phyloP scores from a whole-genome alignment of 1,140 invertebrate genomes.

The Drosophila ironensis region DNA sequence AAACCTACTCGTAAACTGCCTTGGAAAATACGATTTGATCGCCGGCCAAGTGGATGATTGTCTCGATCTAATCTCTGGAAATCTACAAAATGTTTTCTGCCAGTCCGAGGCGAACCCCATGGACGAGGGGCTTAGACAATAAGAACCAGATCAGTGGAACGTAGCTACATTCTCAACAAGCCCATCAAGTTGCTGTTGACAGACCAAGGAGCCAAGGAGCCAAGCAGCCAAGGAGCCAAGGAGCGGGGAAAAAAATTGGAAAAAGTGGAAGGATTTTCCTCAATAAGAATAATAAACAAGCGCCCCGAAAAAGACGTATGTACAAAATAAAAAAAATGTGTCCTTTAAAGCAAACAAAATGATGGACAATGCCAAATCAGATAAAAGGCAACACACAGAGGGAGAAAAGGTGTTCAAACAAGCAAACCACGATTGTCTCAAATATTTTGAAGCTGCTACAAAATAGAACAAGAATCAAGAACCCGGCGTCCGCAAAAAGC shows the following conservation, averaged over 20 bases:
- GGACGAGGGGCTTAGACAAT: slow-evolving; percentile 50
- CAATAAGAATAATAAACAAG: slow-evolving; percentile 72
- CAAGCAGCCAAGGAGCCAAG: too few relatives aligned
- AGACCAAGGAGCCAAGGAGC: too few relatives aligned
- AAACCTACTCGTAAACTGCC: slow-evolving; percentile 30
- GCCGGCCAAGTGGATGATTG: slow-evolving; percentile 42
- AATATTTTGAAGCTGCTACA: slow-evolving; percentile 75
- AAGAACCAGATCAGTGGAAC: slow-evolving; percentile 63
- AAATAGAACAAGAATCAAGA: slow-evolving; percentile 69
- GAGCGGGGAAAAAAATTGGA: slow-evolving; percentile 1
- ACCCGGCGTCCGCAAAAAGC: slow-evolving; percentile 9
- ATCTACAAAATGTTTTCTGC: slow-evolving; percentile 33
- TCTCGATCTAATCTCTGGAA: slow-evolving; percentile 35
- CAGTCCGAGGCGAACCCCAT: slow-evolving; percentile 8
- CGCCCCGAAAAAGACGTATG: background rate
- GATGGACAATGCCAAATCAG: slow-evolving; percentile 69
- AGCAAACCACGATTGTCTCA: slow-evolving; percentile 79
- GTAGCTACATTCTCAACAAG: slow-evolving; percentile 55
- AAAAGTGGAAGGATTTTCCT: slow-evolving; percentile 53
- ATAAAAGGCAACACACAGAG: slow-evolving; percentile 62
- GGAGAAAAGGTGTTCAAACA: slow-evolving; percentile 77
- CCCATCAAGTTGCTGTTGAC: slow-evolving; percentile 72
- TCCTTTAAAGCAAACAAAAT: slow-evolving; percentile 77
- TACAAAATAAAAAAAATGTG: slow-evolving; percentile 42
- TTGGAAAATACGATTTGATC: slow-evolving; percentile 30